Evolutionary conservation across 2,113 vertebrate genomes (phyloP).

Genomic region (Accipiter cooperii): DNA sequence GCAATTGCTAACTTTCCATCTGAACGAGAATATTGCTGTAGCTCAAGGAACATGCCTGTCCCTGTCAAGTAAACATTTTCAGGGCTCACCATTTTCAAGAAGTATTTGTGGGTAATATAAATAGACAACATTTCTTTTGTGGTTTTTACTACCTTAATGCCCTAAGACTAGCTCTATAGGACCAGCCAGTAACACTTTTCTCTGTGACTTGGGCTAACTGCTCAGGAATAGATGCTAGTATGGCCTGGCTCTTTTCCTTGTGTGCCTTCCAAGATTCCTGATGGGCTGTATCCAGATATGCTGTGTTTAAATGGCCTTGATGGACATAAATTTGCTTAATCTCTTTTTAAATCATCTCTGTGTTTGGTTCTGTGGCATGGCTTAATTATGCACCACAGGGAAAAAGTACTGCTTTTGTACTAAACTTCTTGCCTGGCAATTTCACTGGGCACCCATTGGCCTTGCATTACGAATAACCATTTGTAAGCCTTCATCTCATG

Average conservation of each 20-base stretch:
- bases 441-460: background rate
- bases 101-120: background rate
- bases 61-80: background rate
- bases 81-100: background rate
- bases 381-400: background rate
- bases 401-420: background rate
- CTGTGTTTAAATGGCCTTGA: background rate
- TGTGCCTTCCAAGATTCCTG: background rate
- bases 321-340: background rate
- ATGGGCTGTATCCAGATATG: background rate
- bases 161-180: background rate
- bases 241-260: background rate
- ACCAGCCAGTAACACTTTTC: background rate
- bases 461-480: background rate
- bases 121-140: background rate
- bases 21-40: background rate
- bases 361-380: background rate
- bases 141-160: background rate
- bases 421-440: background rate
- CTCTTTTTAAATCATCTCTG: background rate
- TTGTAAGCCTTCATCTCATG: background rate
- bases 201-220: background rate
- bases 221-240: background rate
- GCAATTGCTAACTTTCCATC: background rate
- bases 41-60: background rate